These are phyloP conservation scores for Abscondita cerata DNA, from an alignment of 2,888 invertebrate genomes.

Conservation along the genomic window DNA sequence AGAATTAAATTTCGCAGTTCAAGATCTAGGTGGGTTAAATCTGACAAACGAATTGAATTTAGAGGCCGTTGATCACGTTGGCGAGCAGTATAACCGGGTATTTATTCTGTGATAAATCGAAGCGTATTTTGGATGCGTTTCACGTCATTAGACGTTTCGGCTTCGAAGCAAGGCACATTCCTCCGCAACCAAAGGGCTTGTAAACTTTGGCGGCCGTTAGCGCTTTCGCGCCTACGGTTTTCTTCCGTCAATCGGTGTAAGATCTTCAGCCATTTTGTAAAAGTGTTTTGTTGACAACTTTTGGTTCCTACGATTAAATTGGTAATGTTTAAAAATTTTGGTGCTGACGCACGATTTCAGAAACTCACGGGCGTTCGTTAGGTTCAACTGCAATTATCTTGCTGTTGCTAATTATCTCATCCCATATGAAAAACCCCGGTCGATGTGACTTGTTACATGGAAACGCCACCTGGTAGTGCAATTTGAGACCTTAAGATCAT, in stretches of 20 bases:
- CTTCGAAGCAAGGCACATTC: slow-evolving; percentile 4
- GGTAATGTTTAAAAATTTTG: background rate
- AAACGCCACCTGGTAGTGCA: no score
- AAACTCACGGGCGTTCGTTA: background rate
- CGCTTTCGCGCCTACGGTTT: no score
- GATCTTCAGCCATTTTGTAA: background rate
- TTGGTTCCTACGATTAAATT: background rate
- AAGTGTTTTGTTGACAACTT: background rate
- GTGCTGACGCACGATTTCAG: background rate
- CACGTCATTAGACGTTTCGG: background rate
- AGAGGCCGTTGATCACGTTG: no score
- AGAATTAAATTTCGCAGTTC: background rate
- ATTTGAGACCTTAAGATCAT: no score
- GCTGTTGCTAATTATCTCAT: background rate
- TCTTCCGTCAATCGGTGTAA: no score
- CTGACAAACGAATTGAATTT: no score
- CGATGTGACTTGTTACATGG: no score
- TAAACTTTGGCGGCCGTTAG: slow-evolving; percentile 6
- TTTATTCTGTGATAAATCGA: no score
- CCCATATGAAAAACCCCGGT: background rate
- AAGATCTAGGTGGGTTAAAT: background rate
- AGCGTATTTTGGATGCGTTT: slow-evolving; percentile 2
- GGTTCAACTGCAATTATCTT: background rate
- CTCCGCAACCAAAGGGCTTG: slow-evolving; percentile 9
- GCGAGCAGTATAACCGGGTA: no score